Conservation (phyloP, 2,888 invertebrate genomes). For the Carpatolechia fugitivella region DNA sequence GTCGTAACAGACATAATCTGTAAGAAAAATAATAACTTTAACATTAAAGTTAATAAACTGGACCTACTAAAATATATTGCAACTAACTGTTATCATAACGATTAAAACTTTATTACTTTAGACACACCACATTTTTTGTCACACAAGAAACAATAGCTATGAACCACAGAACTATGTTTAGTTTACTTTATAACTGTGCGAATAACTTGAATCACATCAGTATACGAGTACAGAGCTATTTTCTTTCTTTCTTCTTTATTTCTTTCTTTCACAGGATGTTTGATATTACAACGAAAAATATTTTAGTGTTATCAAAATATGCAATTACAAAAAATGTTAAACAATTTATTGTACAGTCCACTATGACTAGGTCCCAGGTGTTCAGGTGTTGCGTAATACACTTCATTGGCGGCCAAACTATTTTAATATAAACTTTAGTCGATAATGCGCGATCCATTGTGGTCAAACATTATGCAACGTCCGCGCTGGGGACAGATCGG, state of each 20-base stretch:
- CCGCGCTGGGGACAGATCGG: background rate
- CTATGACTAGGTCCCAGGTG: constrained; percentile 42
- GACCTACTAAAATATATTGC: too few species aligned
- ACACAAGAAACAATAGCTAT: background rate
- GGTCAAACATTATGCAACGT: constrained; percentile 9
- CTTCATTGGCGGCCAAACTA: constrained; percentile 40
- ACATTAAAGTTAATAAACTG: too few species aligned
- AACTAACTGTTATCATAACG: too few species aligned
- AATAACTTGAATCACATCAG: background rate
- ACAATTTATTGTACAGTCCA: constrained; percentile 20
- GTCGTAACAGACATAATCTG: too few species aligned
- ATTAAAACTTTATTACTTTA: too few species aligned
- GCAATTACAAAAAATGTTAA: constrained; percentile 16
- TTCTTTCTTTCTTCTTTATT: too few species aligned
- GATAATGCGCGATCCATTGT: constrained; percentile 25
- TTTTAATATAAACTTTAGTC: constrained; percentile 54
- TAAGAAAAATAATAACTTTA: too few species aligned
- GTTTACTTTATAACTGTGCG: background rate
- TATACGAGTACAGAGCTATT: background rate
- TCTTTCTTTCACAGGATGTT: constrained; percentile 11
- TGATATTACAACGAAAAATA: background rate
- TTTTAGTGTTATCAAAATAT: constrained; percentile 12
- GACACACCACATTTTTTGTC: background rate
- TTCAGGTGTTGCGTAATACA: constrained; percentile 38
- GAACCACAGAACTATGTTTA: too few species aligned